Evolutionary conservation across 2,888 invertebrate species (phyloP).

Genomic region (Campopleginae sp.): DNA sequence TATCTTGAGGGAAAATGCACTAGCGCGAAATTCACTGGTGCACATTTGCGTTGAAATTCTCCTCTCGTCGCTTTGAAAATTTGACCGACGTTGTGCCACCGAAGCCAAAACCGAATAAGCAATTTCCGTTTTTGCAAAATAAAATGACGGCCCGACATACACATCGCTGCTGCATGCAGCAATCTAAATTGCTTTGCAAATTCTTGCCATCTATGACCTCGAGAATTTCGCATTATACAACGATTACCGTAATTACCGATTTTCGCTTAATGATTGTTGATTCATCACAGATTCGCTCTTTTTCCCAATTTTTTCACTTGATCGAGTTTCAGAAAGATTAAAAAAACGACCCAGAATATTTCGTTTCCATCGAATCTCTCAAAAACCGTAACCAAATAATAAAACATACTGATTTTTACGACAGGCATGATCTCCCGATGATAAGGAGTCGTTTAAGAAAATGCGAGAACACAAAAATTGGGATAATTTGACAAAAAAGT

Average conservation of each 20-base stretch:
- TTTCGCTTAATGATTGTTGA: no score
- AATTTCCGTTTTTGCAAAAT: slow-evolving; percentile 23
- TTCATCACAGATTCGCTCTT: no score
- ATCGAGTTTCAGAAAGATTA: no score
- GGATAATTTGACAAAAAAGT: not conserved
- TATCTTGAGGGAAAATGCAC: slow-evolving; percentile 17
- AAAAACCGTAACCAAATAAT: no score
- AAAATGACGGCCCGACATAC: not conserved
- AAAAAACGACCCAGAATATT: no score
- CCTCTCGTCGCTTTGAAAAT: slow-evolving; percentile 7
- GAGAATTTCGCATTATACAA: not conserved
- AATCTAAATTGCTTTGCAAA: not conserved
- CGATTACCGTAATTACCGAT: not conserved
- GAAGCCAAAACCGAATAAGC: slow-evolving; percentile 31
- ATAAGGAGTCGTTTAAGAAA: not conserved
- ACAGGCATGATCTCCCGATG: no score
- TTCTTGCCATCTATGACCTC: not conserved
- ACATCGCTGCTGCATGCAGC: not conserved
- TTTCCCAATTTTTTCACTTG: no score
- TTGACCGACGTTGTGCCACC: not conserved
- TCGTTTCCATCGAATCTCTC: no score
- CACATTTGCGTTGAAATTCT: not conserved
- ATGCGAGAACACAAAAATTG: not conserved
- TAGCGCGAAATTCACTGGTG: not conserved
- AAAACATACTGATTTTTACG: no score